Evolutionary conservation across 37 sponge, comb jelly and placozoan species (phyloP), one percentile per base, ranked within the genome.

Genomic region (Petrosia ficiformis): DNA sequence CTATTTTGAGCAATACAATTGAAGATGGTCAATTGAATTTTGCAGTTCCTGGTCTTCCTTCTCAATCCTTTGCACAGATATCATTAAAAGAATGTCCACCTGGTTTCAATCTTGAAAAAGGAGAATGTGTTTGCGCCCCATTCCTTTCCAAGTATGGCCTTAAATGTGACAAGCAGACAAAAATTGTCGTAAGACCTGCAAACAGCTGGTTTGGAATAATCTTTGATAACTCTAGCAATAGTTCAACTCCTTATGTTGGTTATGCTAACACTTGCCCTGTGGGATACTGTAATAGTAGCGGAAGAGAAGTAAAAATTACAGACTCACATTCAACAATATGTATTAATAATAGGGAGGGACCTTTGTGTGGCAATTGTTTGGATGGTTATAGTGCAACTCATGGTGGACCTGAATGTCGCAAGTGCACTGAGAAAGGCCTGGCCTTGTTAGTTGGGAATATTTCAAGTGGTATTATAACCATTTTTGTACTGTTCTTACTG

Each of bases 11-110:
- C 11, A 6, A 28, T 28, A 64, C 65, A 8, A 16, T 19, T 19
- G 54, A 48, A 16, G 16, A 48, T 48, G 65, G 65, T 24, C 14
- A 29, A 29, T 10, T 64, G 65, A 64, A 64, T 29, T 64, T 64
- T 64, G 65, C 65, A 26, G 65, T 64, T 8, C 65, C 65, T 22
- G 22, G 65, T 64, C 65, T 64, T 10, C 65, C 65, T 64, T 29
- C 65, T 64, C 8, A 22, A 28, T 24, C 65, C 19, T 64, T 26
- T 64, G 28, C 14, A 29, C 14, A 64, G 14, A 28, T 64, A 24
- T 64, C 65, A 24, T 29, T 64, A 24, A 64, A 64, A 28, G 28
- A 24, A 11, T 64, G 65, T 29, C 65, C 65, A 22, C 65, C 65
- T 64, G 65, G 65, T 11, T 64, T 64, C 8, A 64, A 64, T 64